A percentile compares a stretch with the other conserved stretches of the same genome.
These are phyloP conservation scores for Nomada flava DNA, from an alignment of 2,888 invertebrate genomes.

Conservation along the genomic window DNA sequence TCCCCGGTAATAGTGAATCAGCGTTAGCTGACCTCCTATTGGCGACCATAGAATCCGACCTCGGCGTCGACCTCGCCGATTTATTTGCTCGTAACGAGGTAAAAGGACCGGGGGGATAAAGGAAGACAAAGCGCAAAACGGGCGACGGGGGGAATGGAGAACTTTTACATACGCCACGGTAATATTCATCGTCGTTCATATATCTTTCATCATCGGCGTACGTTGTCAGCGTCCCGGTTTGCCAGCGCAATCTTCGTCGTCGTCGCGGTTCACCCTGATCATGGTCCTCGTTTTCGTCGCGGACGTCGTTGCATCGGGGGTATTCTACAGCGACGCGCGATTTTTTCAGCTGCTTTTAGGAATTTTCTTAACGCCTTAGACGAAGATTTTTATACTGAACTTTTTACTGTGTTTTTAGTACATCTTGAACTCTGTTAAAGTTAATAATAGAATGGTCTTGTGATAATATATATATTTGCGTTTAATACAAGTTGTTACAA, in stretches of 20 bases:
- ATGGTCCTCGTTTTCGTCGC: slow-evolving; percentile 24
- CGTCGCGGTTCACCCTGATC: slow-evolving; percentile 30
- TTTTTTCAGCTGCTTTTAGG: too few species aligned
- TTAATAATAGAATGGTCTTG: too few species aligned
- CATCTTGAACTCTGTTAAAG: too few species aligned
- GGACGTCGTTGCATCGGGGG: not conserved
- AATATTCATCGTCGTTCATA: slow-evolving; percentile 61
- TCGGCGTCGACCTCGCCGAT: slow-evolving; percentile 74
- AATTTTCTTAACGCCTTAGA: too few species aligned
- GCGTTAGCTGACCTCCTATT: slow-evolving; percentile 77
- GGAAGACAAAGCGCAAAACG: slow-evolving; percentile 24
- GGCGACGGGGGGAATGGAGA: not conserved
- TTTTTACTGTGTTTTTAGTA: too few species aligned
- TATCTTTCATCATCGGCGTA: slow-evolving; percentile 58
- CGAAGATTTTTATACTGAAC: too few species aligned
- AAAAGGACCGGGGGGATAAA: slow-evolving; percentile 61
- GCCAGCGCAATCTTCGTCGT: slow-evolving; percentile 21
- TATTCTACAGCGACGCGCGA: too few species aligned
- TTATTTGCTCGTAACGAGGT: slow-evolving; percentile 78
- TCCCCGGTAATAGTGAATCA: slow-evolving; percentile 75
- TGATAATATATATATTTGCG: too few species aligned
- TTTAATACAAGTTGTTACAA: too few species aligned
- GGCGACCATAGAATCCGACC: slow-evolving; percentile 72
- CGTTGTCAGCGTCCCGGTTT: slow-evolving; percentile 32
- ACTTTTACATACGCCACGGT: slow-evolving; percentile 46